Evolutionary conservation across 2,113 vertebrate genomes (phyloP).

Genomic region (Hyaena hyaena): DNA sequence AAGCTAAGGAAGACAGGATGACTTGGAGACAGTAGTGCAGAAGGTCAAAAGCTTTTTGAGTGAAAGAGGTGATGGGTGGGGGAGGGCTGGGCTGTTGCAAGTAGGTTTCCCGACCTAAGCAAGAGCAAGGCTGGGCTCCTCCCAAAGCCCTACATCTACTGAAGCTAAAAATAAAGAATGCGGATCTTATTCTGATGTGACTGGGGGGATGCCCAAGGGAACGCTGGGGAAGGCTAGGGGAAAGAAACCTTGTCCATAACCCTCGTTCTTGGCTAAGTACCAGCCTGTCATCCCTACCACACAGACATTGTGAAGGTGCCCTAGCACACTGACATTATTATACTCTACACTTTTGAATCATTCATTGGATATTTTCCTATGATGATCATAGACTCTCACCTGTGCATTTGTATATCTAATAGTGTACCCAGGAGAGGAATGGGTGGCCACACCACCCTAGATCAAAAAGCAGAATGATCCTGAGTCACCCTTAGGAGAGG

Average conservation of each 20-base stretch:
- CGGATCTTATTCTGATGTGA: not conserved
- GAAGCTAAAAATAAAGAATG: not conserved
- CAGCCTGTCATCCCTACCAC: not conserved
- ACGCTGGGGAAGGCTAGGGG: not conserved
- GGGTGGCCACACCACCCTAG: not conserved
- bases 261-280: not conserved
- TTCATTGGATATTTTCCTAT: not conserved
- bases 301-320: not conserved
- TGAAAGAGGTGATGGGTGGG: not conserved
- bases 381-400: not conserved
- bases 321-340: not conserved
- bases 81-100: not conserved
- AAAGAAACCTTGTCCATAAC: not conserved
- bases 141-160: not conserved
- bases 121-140: not conserved
- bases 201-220: not conserved
- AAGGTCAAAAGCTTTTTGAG: not conserved
- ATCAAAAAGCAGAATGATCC: not conserved
- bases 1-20: not conserved
- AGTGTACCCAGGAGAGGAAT: not conserved
- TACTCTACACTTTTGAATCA: not conserved
- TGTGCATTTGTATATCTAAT: not conserved
- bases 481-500: conserved; percentile 24
- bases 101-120: not conserved
- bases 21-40: not conserved